Conservation (phyloP, 2,113 vertebrate genomes). For the Oreocharis arfaki region DNA sequence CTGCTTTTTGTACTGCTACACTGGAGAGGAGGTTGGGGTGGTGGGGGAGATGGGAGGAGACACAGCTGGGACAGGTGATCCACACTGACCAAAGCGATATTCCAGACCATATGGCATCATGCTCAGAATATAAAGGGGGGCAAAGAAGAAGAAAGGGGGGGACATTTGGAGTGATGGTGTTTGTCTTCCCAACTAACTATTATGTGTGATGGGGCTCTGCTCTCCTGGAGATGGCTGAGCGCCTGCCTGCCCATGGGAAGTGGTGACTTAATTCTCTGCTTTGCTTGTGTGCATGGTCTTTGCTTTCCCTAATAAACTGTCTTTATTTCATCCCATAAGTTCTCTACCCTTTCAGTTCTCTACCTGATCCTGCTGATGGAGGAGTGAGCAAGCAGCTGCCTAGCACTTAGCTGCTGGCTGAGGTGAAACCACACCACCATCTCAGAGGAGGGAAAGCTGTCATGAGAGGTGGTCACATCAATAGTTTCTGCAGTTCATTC, state of each 20-base stretch:
- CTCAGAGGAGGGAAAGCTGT: background rate
- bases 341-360: background rate
- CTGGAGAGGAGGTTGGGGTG: background rate
- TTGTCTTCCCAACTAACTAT: background rate
- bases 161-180: rapidly evolving
- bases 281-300: rapidly evolving
- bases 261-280: background rate
- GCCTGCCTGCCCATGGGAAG: background rate
- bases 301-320: background rate
- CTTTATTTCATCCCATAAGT: background rate
- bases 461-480: background rate
- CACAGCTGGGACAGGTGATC: background rate
- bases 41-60: background rate
- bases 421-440: background rate
- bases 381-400: background rate
- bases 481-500: background rate
- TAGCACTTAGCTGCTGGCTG: background rate
- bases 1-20: background rate
- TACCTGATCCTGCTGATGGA: background rate
- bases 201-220: background rate
- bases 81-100: background rate
- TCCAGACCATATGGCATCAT: background rate
- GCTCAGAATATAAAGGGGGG: background rate
- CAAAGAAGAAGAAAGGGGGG: background rate
- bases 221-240: background rate